Conservation (phyloP, 1,140 invertebrate species). For the Drusus annulatus region DNA sequence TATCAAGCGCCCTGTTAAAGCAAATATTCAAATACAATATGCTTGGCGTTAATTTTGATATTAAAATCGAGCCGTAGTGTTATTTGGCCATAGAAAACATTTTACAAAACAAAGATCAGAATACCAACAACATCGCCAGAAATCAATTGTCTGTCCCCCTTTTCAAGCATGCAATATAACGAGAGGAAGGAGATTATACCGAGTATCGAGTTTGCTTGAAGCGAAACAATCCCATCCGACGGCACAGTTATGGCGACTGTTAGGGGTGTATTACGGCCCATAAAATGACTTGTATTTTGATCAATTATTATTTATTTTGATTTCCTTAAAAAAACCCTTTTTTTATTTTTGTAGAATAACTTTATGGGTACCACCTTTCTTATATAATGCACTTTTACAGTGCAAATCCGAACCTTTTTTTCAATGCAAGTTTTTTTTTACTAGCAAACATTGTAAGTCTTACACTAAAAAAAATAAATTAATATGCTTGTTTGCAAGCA, state of each 20-base stretch:
- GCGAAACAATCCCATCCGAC: slow-evolving; percentile 2
- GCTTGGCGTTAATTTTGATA: neutral
- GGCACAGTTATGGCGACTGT: slow-evolving; percentile 20
- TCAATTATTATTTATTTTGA: too few species aligned
- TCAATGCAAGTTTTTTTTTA: too few species aligned
- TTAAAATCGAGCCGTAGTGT: neutral
- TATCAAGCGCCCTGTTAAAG: neutral
- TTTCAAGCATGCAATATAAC: neutral
- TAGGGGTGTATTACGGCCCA: slow-evolving; percentile 33
- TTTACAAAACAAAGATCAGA: neutral
- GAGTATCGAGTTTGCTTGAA: neutral
- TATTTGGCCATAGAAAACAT: too few species aligned
- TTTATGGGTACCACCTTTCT: too few species aligned
- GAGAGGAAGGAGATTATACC: neutral
- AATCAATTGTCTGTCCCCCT: neutral
- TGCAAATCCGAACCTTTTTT: too few species aligned
- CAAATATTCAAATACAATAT: neutral
- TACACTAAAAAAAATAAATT: too few species aligned
- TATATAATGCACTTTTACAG: too few species aligned
- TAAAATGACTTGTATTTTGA: slow-evolving; percentile 24
- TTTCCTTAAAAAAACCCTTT: too few species aligned
- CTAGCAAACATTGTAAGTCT: too few species aligned
- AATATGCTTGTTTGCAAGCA: too few species aligned
- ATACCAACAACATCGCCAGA: neutral
- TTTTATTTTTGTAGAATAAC: too few species aligned